These are phyloP conservation scores for Rhaphigaster nebulosa DNA, from an alignment of 2,888 invertebrate genomes.

Conservation along the genomic window DNA sequence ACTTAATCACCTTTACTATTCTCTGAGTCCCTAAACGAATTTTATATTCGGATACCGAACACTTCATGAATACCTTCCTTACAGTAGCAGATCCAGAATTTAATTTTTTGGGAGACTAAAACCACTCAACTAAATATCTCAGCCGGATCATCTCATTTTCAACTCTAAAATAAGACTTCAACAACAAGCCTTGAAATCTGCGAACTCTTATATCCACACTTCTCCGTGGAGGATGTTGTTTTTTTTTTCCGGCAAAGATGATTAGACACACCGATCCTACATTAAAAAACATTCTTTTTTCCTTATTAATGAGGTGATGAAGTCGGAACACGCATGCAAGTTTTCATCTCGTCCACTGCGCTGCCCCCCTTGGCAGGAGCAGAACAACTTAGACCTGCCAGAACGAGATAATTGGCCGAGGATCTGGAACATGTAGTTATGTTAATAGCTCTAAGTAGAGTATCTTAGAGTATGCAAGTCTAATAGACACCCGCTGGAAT, in stretches of 20 bases:
- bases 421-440: neutral
- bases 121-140: too few relatives aligned
- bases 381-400: neutral
- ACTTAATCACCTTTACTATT: too few relatives aligned
- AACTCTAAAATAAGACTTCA: too few relatives aligned
- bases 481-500: neutral
- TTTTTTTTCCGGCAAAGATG: too few relatives aligned
- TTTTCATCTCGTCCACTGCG: neutral
- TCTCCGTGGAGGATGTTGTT: too few relatives aligned
- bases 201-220: too few relatives aligned
- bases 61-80: too few relatives aligned
- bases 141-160: too few relatives aligned
- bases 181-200: neutral
- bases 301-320: neutral
- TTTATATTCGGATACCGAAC: too few relatives aligned
- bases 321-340: neutral
- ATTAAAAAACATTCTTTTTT: neutral
- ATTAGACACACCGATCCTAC: neutral
- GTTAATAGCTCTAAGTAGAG: neutral
- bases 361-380: neutral
- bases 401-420: neutral
- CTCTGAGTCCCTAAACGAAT: too few relatives aligned
- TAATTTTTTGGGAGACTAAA: too few relatives aligned
- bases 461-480: neutral
- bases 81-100: too few relatives aligned